Conservation (phyloP, 1,140 invertebrate species). For the Homarus americanus region DNA sequence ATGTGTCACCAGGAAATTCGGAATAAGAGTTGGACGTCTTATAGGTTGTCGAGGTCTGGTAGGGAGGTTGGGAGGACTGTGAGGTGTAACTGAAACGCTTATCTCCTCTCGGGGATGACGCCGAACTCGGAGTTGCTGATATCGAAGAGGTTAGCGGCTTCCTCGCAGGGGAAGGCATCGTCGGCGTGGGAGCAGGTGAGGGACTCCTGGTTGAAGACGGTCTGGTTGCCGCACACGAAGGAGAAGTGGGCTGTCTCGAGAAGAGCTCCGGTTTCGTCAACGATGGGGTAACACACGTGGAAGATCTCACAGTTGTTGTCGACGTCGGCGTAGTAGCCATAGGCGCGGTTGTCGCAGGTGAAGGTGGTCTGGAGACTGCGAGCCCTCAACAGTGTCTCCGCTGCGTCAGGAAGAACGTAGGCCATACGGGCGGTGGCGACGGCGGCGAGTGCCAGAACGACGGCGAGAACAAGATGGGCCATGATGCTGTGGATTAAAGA, state of each 20-base stretch:
- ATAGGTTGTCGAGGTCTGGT: no score
- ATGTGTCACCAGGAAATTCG: no score
- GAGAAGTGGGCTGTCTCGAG: conserved; percentile 83
- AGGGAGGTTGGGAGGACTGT: no score
- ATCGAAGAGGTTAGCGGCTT: not conserved
- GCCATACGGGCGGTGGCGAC: not conserved
- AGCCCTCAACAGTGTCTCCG: not conserved
- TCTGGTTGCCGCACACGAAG: conserved; percentile 93
- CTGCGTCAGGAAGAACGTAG: not conserved
- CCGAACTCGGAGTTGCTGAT: not conserved
- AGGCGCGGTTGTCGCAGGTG: conserved; percentile 47
- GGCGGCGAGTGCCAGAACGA: not conserved
- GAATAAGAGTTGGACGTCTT: no score
- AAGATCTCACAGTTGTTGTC: conserved; percentile 75
- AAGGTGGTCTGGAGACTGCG: not conserved
- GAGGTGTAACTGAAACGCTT: no score
- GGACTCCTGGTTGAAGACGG: conserved; percentile 92
- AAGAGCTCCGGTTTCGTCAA: conserved; percentile 59
- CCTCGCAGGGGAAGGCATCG: conserved; percentile 35
- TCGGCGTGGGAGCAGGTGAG: conserved; percentile 85
- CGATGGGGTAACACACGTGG: conserved; percentile 75
- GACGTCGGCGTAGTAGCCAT: conserved; percentile 76
- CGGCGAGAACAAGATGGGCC: not conserved
- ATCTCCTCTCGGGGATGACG: not conserved
- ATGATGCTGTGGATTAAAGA: no score